Evolutionary conservation across 2,888 invertebrate genomes (phyloP).

Genomic region (Bedellia somnulentella): DNA sequence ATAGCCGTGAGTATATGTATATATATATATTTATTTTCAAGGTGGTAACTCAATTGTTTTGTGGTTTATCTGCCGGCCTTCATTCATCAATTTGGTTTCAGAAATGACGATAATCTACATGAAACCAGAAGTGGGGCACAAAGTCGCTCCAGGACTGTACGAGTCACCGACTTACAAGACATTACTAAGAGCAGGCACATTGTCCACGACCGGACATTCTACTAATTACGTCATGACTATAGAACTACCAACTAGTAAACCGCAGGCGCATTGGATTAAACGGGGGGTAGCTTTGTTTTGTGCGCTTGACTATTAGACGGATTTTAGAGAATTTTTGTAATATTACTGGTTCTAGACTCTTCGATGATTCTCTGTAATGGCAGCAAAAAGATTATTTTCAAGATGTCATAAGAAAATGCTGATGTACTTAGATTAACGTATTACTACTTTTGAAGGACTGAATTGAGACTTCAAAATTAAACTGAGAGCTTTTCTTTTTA

Average conservation of each 20-base stretch:
- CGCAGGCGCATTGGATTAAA: constrained; percentile 74
- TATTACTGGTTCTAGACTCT: too few relatives aligned
- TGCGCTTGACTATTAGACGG: constrained; percentile 67
- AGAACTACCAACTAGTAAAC: constrained; percentile 64
- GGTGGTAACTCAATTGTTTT: too few relatives aligned
- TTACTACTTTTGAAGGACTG: too few relatives aligned
- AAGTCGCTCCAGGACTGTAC: constrained; percentile 53
- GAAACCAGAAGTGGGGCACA: constrained; percentile 66
- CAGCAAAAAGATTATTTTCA: too few relatives aligned
- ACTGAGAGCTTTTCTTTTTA: too few relatives aligned
- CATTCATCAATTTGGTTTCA: constrained; percentile 21
- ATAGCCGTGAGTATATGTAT: not conserved
- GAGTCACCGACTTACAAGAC: constrained; percentile 80
- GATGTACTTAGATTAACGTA: too few relatives aligned
- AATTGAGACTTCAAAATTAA: too few relatives aligned
- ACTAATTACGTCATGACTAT: constrained; percentile 83
- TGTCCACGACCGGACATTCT: constrained; percentile 82
- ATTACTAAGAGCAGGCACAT: constrained; percentile 69
- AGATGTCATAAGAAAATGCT: too few relatives aligned
- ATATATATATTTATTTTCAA: not conserved
- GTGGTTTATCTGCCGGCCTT: too few relatives aligned
- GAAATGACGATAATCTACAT: constrained; percentile 73
- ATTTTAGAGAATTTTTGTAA: too few relatives aligned
- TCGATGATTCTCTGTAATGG: too few relatives aligned
- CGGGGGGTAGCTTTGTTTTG: constrained; percentile 77